Conservation (phyloP, 1,140 invertebrate genomes). For the Micrasema minimum region DNA sequence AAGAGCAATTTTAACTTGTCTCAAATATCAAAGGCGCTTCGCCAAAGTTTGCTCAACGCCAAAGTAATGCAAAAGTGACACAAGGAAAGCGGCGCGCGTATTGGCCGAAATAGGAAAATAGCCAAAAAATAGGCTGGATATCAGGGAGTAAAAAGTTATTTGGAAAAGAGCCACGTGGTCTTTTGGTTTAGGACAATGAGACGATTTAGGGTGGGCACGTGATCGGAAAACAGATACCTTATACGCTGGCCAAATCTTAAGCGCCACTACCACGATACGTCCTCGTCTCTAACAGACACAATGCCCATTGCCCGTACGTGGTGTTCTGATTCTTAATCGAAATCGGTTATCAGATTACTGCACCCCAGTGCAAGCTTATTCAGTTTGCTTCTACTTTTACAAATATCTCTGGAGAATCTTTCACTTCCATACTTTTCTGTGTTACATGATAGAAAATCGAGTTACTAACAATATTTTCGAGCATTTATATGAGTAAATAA, state of each 20-base stretch:
- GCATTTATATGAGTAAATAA: too few species aligned
- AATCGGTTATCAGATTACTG: constrained; percentile 37
- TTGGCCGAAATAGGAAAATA: constrained; percentile 51
- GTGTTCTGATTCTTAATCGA: constrained; percentile 49
- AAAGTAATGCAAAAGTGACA: constrained; percentile 53
- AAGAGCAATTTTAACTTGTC: constrained; percentile 51
- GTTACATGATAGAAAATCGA: too few species aligned
- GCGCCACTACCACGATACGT: constrained; percentile 3
- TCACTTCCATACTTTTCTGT: too few species aligned
- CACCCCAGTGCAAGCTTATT: not conserved
- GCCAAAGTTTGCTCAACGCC: constrained; percentile 48
- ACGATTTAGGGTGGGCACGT: constrained; percentile 52
- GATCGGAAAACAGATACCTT: constrained; percentile 50
- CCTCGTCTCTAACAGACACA: constrained; percentile 7
- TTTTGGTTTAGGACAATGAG: constrained; percentile 52
- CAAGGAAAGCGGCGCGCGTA: constrained; percentile 31
- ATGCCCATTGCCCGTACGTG: constrained; percentile 28
- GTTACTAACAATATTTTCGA: too few species aligned
- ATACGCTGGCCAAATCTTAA: constrained; percentile 48
- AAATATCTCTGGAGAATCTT: too few species aligned
- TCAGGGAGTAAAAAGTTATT: constrained; percentile 54
- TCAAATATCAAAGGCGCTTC: constrained; percentile 44
- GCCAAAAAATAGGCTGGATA: constrained; percentile 49
- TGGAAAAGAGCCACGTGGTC: constrained; percentile 53
- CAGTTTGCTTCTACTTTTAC: too few species aligned